phyloP scores from a whole-genome alignment of 1,140 invertebrate species.

The Brachionus angularis region DNA sequence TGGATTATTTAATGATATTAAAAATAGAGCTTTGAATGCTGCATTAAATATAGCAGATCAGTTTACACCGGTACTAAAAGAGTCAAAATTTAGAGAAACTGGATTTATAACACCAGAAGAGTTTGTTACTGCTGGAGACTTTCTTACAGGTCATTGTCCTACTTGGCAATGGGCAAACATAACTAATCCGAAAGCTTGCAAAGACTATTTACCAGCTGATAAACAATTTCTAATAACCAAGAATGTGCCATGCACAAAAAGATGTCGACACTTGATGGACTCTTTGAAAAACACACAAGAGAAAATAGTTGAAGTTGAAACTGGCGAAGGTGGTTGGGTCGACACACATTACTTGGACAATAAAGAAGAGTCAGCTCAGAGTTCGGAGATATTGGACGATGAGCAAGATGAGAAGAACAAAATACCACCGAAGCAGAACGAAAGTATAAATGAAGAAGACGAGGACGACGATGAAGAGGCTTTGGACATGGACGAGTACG shows the following conservation, averaged over 20 bases:
- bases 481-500: slow-evolving; percentile 95
- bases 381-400: slow-evolving; percentile 21
- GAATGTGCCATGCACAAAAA: slow-evolving; percentile 63
- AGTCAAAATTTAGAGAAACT: slow-evolving; percentile 96
- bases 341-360: slow-evolving; percentile 83
- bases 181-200: slow-evolving; percentile 70
- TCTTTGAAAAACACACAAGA: slow-evolving; percentile 58
- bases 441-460: slow-evolving; percentile 39
- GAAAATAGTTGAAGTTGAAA: slow-evolving; percentile 74
- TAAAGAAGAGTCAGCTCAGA: slow-evolving; percentile 54
- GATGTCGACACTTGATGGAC: slow-evolving; percentile 47
- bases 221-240: slow-evolving; percentile 96
- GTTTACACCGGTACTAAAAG: slow-evolving; percentile 91
- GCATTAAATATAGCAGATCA: slow-evolving; percentile 90
- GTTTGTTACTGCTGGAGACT: slow-evolving; percentile 94
- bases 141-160: slow-evolving; percentile 96
- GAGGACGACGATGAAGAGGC: slow-evolving; percentile 89
- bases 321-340: slow-evolving; percentile 90
- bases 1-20: slow-evolving; percentile 39
- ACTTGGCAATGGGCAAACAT: slow-evolving; percentile 95
- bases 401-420: slow-evolving; percentile 20
- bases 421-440: neutral
- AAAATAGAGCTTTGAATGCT: slow-evolving; percentile 49
- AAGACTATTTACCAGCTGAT: slow-evolving; percentile 82
- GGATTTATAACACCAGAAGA: slow-evolving; percentile 84